phyloP scores from a whole-genome alignment of 1,140 invertebrate genomes.

The Rhagoletis zephyria region DNA sequence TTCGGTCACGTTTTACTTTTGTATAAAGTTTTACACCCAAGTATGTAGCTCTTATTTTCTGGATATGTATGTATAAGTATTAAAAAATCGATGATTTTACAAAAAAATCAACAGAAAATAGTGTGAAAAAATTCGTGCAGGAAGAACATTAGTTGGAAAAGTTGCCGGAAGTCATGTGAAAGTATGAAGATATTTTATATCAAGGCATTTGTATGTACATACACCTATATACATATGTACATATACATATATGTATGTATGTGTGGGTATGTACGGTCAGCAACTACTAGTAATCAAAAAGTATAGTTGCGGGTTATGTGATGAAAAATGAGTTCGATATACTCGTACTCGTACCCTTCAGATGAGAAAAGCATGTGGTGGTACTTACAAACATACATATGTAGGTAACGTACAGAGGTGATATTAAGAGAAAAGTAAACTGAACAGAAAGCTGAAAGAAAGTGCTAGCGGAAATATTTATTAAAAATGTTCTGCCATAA shows the following conservation, averaged over 20 bases:
- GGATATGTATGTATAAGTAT: not conserved
- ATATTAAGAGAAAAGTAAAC: too few species aligned
- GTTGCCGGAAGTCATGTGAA: constrained; percentile 17
- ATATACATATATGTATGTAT: not conserved
- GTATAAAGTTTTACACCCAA: not conserved
- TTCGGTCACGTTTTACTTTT: constrained; percentile 2
- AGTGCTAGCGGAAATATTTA: too few species aligned
- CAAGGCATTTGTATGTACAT: not conserved
- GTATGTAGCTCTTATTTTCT: not conserved
- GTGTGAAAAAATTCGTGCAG: constrained; percentile 3
- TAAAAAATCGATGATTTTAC: constrained; percentile 24
- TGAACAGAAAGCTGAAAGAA: too few species aligned
- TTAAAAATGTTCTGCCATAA: too few species aligned
- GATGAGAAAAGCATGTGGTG: too few species aligned
- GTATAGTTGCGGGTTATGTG: too few species aligned
- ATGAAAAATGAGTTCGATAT: too few species aligned
- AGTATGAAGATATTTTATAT: not conserved
- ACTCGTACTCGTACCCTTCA: too few species aligned
- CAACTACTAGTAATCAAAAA: too few species aligned
- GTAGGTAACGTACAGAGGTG: too few species aligned
- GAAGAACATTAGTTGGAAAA: not conserved
- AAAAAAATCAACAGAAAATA: not conserved
- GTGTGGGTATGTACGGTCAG: too few species aligned
- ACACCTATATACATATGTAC: not conserved
- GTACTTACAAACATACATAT: too few species aligned